Evolutionary conservation across 2,113 vertebrate genomes (phyloP).

Genomic region (Platanista minor): DNA sequence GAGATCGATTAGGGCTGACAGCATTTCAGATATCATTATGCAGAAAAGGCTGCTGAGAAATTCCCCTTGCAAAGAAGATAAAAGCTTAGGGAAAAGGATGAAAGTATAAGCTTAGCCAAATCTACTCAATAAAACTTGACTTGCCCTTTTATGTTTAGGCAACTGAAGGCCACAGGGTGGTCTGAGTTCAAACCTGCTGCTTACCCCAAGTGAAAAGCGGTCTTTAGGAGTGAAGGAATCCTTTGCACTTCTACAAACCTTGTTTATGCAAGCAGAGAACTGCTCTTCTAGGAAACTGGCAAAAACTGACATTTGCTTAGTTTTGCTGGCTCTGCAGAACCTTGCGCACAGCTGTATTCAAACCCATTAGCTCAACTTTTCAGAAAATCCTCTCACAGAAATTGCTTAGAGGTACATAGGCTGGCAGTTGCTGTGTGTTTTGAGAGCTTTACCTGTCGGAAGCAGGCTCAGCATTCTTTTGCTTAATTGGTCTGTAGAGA

Average conservation of each 20-base stretch:
- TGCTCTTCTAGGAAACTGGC: slow-evolving; percentile 45
- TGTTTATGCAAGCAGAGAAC: not conserved
- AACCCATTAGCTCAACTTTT: slow-evolving; percentile 61
- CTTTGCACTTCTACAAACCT: not conserved
- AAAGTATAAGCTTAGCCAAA: slow-evolving; percentile 45
- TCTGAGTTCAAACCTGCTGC: not conserved
- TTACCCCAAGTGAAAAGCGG: not conserved
- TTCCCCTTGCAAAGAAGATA: slow-evolving; percentile 43
- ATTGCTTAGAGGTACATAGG: slow-evolving; percentile 58
- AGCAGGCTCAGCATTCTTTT: slow-evolving; percentile 56
- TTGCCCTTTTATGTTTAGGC: slow-evolving; percentile 40
- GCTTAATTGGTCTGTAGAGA: slow-evolving; percentile 70
- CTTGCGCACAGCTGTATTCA: slow-evolving; percentile 56
- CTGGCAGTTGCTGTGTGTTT: slow-evolving; percentile 57
- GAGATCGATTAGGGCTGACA: slow-evolving; percentile 54
- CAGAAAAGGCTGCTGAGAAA: slow-evolving; percentile 47
- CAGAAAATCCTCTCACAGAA: slow-evolving; percentile 59
- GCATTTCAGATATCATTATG: slow-evolving; percentile 63
- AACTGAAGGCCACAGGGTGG: not conserved
- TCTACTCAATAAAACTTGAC: slow-evolving; percentile 32
- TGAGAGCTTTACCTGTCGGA: slow-evolving; percentile 59
- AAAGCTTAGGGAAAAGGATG: slow-evolving; percentile 52
- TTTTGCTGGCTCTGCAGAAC: slow-evolving; percentile 67
- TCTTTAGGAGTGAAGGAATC: not conserved
- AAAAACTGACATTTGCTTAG: slow-evolving; percentile 48